These are phyloP conservation scores for Phacellophora camtschatica DNA, from an alignment of 30 jellyfish, hydroid and myxozoan species.

Conservation along the genomic window DNA sequence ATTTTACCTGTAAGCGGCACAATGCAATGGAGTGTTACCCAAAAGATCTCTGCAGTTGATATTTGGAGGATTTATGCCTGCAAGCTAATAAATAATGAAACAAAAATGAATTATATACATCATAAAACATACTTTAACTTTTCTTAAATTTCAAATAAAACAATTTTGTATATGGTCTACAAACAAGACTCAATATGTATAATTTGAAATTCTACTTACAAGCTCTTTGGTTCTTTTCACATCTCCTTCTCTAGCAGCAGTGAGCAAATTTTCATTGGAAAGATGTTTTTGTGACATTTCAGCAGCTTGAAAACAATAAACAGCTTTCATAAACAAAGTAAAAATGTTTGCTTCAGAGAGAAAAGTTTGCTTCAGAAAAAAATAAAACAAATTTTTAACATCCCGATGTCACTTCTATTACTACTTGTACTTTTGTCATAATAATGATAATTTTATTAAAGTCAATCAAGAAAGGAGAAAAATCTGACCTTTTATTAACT, in stretches of 20 bases:
- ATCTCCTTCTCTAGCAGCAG: slow-evolving; percentile 94
- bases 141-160: background rate
- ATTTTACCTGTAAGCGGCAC: slow-evolving; percentile 94
- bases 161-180: background rate
- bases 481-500: slow-evolving; percentile 70
- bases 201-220: slow-evolving; percentile 31
- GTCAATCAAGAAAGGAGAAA: too few species aligned
- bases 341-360: too few species aligned
- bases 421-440: too few species aligned
- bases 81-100: slow-evolving; percentile 42
- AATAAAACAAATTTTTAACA: too few species aligned
- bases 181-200: background rate
- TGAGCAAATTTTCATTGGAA: slow-evolving; percentile 75
- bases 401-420: too few species aligned
- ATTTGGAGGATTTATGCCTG: slow-evolving; percentile 86
- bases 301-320: slow-evolving; percentile 69
- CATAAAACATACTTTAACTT: background rate
- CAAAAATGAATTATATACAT: background rate
- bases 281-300: slow-evolving; percentile 88
- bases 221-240: slow-evolving; percentile 51
- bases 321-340: background rate
- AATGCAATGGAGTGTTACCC: slow-evolving; percentile 99
- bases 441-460: too few species aligned
- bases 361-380: too few species aligned
- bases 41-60: slow-evolving; percentile 86